Evolutionary conservation across 2,113 vertebrate genomes (phyloP), one percentile per base, ranked within the genome.

Genomic region (Castor canadensis): DNA sequence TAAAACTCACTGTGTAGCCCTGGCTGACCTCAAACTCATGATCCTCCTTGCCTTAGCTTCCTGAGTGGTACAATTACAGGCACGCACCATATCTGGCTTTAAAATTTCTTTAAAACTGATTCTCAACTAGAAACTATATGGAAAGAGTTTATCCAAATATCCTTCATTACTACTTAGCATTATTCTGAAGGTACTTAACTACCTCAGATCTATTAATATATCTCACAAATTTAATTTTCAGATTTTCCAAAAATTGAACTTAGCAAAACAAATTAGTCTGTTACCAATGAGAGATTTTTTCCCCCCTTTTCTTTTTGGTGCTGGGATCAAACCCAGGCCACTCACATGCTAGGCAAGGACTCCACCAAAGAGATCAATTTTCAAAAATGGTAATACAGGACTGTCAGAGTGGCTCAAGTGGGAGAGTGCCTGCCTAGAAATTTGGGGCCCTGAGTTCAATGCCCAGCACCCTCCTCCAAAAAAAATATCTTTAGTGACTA

Each of bases 171-270:
- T 76, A 62, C 20, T 93, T 67, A 85, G 75, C 67, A 86, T 22
- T 62, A 90, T 75, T 52, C 8, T 81, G n/a, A 75, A 92, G 58
- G 69, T 69, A 60, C 20, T 49, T 45, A 72, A 80, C 9, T 86
- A 87, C 35, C 76, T 93, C 19, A 77, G n/a, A 45, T 58, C 67
- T 71, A 62, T 32, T 93, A 76, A n/a, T n/a, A 9, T 35, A 76
- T 86, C 58, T 69, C 32, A 96, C 86, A 80, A 60, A 75, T 71
- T 64, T 52, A 45, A 71, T 45, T 95, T 93, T 94, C 26, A 67
- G 32, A 73, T 84, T 91, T 80, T 89, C 66, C 67, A 52, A n/a
- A 87, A 84, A 87, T 26, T 79, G 45, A 47, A 60, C 12, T 72
- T 67, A 75, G 73, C 8, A 75, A 80, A 67, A 22, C 40, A 92